A percentile compares a stretch with the other conserved stretches of the same genome.
These are phyloP conservation scores for Lasaia peninsularis DNA, from an alignment of 1,140 invertebrate genomes.

Conservation along the genomic window DNA sequence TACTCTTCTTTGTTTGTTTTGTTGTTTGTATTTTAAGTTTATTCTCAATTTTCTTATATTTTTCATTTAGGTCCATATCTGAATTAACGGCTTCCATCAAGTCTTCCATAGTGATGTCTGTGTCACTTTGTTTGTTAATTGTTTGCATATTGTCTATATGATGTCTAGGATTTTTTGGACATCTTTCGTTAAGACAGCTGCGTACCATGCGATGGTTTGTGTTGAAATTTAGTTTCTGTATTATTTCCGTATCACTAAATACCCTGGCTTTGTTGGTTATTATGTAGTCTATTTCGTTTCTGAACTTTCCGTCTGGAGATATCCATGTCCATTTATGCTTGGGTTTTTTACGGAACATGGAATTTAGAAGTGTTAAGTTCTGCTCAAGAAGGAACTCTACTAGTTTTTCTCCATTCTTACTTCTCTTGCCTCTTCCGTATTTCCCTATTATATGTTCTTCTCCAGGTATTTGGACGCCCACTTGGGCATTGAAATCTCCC, in stretches of 20 bases:
- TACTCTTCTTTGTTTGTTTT: conserved; percentile 17
- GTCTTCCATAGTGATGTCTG: conserved; percentile 17
- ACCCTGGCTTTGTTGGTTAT: conserved; percentile 30
- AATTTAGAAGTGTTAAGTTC: conserved; percentile 37
- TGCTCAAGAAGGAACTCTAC: conserved; percentile 32
- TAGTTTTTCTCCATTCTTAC: conserved; percentile 36
- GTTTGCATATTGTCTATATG: conserved; percentile 16
- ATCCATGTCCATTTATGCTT: conserved; percentile 42
- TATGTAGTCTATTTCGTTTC: conserved; percentile 43
- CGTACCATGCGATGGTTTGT: conserved; percentile 41
- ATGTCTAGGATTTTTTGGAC: conserved; percentile 26
- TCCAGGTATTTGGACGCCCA: neutral
- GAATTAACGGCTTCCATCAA: conserved; percentile 16
- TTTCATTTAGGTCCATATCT: conserved; percentile 23
- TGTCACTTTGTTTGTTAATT: conserved; percentile 2
- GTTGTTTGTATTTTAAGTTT: conserved; percentile 21
- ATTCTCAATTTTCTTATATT: conserved; percentile 28
- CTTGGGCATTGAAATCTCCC: conserved; percentile 14
- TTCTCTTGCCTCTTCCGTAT: conserved; percentile 29
- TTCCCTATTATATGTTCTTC: conserved; percentile 17
- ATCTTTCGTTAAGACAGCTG: conserved; percentile 23
- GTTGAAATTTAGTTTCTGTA: conserved; percentile 43
- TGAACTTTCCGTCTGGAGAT: conserved; percentile 34
- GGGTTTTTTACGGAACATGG: conserved; percentile 29
- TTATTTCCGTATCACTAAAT: conserved; percentile 29